Base-by-base conservation (phyloP, 2,113 vertebrate species). In the Dromaius novaehollandiae region DNA sequence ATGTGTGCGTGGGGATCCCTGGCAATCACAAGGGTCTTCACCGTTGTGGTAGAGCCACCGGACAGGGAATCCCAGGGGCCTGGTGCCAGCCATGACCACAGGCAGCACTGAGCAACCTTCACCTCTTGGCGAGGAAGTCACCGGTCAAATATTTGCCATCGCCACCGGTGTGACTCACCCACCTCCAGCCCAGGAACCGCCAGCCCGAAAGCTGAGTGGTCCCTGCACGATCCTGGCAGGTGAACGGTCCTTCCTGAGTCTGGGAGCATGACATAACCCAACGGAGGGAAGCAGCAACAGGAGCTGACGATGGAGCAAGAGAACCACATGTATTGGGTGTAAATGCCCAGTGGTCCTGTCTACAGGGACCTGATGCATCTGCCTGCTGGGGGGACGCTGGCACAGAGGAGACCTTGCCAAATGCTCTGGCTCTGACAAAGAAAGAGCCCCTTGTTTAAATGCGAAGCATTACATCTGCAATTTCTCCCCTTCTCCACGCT, bases 191-290 rank as follows among this genome's bases (percentile, higher is more conserved):
- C 56, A 89, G 60, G 71, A 32, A 56, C 44, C 80, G 92, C 15
- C 53, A 73, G n/a, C 15, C 28, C 38, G 64, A 56, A 25, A 56
- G 9, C 1, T 34, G 63, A 88, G 11, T 0, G 1, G 19, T 70
- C 55, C 44, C 11, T 74, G 7, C 0, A 0, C 21, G 65, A 5
- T 79, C 65, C 50, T 53, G 24, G 65, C 30, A 93, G 48, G n/a
- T 8, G n/a, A 77, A 56, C 2, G 6, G 3, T 51, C 76, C 28
- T 2, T n/a, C 65, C 13, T 5, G 28, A 26, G n/a, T 36, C 34
- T 51, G 69, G 34, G 69, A 36, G 34, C 48, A 12, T 42, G 68
- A 46, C 7, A 7, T 9, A 25, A 34, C 44, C 20, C 51, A 36
- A 20, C 9, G 11, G 19, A 74, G 22, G 15, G 69, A 26, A n/a